Evolutionary conservation across 1,140 invertebrate species (phyloP), one percentile per base, ranked within the genome.

Genomic region (Sitodiplosis mosellana): DNA sequence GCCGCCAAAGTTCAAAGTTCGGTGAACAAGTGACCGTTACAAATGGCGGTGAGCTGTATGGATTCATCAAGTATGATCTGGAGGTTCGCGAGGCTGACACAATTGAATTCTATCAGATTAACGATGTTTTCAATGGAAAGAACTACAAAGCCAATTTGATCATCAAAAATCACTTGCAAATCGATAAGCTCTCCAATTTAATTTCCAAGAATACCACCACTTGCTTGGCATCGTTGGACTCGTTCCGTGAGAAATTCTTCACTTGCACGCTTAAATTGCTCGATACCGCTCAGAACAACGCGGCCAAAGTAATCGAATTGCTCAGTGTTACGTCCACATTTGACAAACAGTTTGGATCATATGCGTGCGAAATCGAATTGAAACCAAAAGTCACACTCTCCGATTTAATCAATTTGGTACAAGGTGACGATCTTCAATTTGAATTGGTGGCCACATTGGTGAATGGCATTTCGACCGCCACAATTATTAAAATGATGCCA

Each of bases 21-120:
- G 56, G 55, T 45, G 61, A 63, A 48, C 63, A 61, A 54, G 52
- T 63, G 19, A 45, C 53, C 21, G 57, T 64, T 21, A 56, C 54
- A 15, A 60, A 52, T 48, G 61, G 61, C 33, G 55, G 59, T 50
- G 54, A 55, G 33, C 47, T 48, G 33, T 55, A 55, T 11, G 58
- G 56, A 21, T 56, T 54, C 45, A 51, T 63, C 15, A 64, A 60
- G 48, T 64, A 60, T 48, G 59, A 62, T 53, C 20, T 61, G 46
- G 61, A 64, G 54, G 47, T 64, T 51, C 61, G 61, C 38, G 61
- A 63, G 47, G 55, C 59, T 19, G 59, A 64, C 55, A 53, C 52
- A 59, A 59, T 63, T 54, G 52, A 62, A 43, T 62, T 64, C 49
- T 46, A 48, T 21, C 63, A 63, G 49, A 53, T 57, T 8, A 50